Percentiles rank a stretch among this genome's conserved stretches.
Conservation (phyloP, 2,888 invertebrate genomes). For the Stenolophus ochropezus region DNA sequence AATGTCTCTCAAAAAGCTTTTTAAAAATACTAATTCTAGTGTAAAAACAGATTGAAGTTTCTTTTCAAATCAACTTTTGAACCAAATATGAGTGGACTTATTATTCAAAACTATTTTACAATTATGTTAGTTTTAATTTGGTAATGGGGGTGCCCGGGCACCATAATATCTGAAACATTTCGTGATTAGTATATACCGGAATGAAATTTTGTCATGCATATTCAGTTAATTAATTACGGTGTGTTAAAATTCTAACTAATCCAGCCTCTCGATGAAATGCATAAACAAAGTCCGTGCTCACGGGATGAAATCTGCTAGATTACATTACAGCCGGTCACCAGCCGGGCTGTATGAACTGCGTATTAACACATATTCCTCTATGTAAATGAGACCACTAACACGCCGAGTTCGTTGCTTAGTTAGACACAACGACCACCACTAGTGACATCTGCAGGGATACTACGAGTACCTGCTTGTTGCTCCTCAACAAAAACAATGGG, state of each 20-base stretch:
- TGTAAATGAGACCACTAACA: slow-evolving; percentile 56
- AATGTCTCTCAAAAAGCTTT: no score
- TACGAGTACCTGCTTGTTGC: slow-evolving; percentile 39
- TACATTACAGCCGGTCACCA: slow-evolving; percentile 25
- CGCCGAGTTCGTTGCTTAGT: slow-evolving; percentile 54
- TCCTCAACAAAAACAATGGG: not conserved
- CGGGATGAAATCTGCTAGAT: slow-evolving; percentile 46
- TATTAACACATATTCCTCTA: slow-evolving; percentile 56
- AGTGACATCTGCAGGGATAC: slow-evolving; percentile 49
- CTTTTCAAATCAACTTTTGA: no score
- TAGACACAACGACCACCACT: slow-evolving; percentile 39
- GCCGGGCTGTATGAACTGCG: slow-evolving; percentile 23
- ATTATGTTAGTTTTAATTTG: no score
- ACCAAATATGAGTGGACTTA: no score
- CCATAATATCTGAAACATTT: no score
- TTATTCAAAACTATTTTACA: no score
- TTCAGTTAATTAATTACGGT: not conserved
- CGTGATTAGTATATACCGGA: no score
- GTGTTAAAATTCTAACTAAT: not conserved
- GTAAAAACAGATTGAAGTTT: no score
- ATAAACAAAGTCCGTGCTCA: slow-evolving; percentile 3
- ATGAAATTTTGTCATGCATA: no score
- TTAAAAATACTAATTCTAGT: no score
- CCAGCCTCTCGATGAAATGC: not conserved
- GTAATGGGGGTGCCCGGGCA: no score